These are phyloP conservation scores for Enteromius paludinosus DNA, from an alignment of 2,797 vertebrate genomes.

Conservation along the genomic window DNA sequence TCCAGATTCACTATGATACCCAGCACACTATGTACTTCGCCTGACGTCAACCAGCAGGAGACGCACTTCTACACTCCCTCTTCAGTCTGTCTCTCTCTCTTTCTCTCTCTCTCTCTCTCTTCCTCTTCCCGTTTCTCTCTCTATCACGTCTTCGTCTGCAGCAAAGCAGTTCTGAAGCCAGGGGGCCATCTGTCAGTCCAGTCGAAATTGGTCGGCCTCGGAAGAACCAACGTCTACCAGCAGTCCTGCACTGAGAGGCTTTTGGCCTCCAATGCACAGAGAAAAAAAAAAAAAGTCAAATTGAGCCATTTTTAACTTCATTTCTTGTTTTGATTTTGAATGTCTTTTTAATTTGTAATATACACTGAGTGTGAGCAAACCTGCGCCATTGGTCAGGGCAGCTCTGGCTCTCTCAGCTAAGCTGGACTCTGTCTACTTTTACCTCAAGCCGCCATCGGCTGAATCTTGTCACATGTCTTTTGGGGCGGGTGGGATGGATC, in stretches of 20 bases:
- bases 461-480: conserved; percentile 83
- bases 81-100: conserved; percentile 47
- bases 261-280: conserved; percentile 81
- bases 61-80: conserved; percentile 58
- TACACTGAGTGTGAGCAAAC: conserved; percentile 85
- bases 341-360: conserved; percentile 77
- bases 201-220: conserved; percentile 66
- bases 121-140: conserved; percentile 47
- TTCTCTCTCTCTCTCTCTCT: conserved; percentile 51
- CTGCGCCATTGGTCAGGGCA: conserved; percentile 80
- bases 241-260: conserved; percentile 86
- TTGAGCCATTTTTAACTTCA: conserved; percentile 90
- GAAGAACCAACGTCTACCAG: conserved; percentile 87
- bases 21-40: conserved; percentile 99
- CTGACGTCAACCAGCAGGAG: conserved; percentile 79
- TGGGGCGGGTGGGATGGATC: conserved; percentile 79
- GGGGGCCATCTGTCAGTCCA: conserved; percentile 63
- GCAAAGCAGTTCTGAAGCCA: conserved; percentile 75
- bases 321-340: conserved; percentile 75
- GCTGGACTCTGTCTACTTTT: conserved; percentile 92
- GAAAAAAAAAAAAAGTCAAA: conserved; percentile 67
- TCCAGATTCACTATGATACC: conserved; percentile 99
- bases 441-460: conserved; percentile 92
- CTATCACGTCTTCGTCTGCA: conserved; percentile 69
- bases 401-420: conserved; percentile 80